Percentiles rank a stretch among this genome's conserved stretches.
Conservation (phyloP, 2,888 invertebrate species). For the Drosophila aldrichi region DNA sequence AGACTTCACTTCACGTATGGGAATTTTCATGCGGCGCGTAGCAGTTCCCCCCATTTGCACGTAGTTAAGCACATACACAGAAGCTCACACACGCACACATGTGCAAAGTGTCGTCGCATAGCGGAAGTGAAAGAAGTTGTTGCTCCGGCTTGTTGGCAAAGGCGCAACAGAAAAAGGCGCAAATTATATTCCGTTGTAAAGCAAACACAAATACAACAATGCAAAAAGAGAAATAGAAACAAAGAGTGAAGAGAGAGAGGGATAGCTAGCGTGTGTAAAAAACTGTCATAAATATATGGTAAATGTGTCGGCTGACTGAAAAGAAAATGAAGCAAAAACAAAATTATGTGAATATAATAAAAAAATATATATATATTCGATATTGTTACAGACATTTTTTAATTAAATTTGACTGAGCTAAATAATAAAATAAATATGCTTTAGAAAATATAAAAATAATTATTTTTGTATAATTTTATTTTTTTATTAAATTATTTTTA, state of each 20-base stretch:
- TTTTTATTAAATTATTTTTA: no score
- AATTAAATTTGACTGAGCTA: no score
- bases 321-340: slow-evolving; percentile 41
- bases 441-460: no score
- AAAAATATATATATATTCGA: slow-evolving; percentile 17
- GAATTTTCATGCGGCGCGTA: slow-evolving; percentile 76
- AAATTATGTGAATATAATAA: slow-evolving; percentile 41
- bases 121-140: slow-evolving; percentile 79
- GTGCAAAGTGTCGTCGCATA: slow-evolving; percentile 69
- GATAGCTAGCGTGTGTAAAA: neutral
- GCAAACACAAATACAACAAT: slow-evolving; percentile 58
- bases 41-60: slow-evolving; percentile 82
- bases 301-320: slow-evolving; percentile 35
- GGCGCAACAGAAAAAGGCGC: slow-evolving; percentile 58
- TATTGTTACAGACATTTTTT: neutral
- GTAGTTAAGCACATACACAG: slow-evolving; percentile 69
- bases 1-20: slow-evolving; percentile 66
- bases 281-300: slow-evolving; percentile 29
- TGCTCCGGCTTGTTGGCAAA: slow-evolving; percentile 44
- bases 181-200: slow-evolving; percentile 78
- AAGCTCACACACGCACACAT: slow-evolving; percentile 9
- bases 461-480: no score
- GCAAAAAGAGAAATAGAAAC: slow-evolving; percentile 5
- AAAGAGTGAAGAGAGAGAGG: neutral
- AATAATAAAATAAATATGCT: no score